Base-by-base conservation (phyloP, 2,797 vertebrate genomes). In the Mus caroli region DNA sequence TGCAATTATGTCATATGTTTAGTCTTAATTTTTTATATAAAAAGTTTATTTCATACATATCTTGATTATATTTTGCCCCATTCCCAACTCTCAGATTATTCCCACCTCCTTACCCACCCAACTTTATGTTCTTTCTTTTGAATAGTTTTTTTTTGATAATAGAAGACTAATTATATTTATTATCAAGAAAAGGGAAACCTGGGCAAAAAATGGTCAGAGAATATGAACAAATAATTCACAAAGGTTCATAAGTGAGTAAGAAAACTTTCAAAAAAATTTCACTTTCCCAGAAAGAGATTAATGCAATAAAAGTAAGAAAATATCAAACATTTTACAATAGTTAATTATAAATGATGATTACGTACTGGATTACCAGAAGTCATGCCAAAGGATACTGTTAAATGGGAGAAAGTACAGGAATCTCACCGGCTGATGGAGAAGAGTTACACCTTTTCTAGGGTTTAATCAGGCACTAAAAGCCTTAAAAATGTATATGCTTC, bases 401-500 rank as follows among this genome's bases (percentile, higher is more conserved):
- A 78, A 34, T n/a, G 17, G 10, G 13, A 3, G 24, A 43, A 8
- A 92, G 12, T 15, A 54, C 6, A 50, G 19, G 13, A 52, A 43
- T 87, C 34, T 93, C 82, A 58, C 26, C 67, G 22, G 31, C 12
- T 22, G 28, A 52, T 69, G 2, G n/a, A 14, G 2, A 5, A 28
- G 9, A 79, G 40, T 83, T 64, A 79, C 50, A 92, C 40, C 31
- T 83, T 90, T 89, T 90, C 52, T 76, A 20, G 62, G 76, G 20
- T 40, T 4, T 94, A 71, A 85, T 22, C 54, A 54, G 43, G 22
- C 24, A 92, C 28, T 64, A 78, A 92, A 88, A 88, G 9, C 46
- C 76, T 97, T 92, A 94, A 92, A 89, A 67, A 46, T 82, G 43
- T 67, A 14, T 10, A 54, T 19, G 19, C 17, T 85, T 92, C 75